Conservation (phyloP, 23 tunicate species). For the Trididemnum nubilum region DNA sequence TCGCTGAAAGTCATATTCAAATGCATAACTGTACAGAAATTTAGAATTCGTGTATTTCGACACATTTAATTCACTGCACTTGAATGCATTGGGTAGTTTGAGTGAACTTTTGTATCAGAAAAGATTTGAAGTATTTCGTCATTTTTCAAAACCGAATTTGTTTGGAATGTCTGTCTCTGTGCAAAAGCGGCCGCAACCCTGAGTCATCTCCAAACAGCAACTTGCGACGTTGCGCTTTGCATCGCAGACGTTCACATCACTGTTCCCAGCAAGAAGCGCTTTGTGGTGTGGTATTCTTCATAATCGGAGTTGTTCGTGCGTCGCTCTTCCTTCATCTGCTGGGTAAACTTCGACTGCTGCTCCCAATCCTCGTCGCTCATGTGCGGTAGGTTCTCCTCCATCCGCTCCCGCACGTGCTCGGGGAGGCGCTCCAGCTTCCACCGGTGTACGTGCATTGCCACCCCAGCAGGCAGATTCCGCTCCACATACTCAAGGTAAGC, state of each 20-base stretch:
- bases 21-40: too few species aligned
- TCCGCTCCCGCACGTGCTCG: conserved; percentile 55
- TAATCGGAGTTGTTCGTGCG: conserved; percentile 37
- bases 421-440: conserved; percentile 74
- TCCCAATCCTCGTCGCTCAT: conserved; percentile 77
- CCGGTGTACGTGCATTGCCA: conserved; percentile 93
- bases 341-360: conserved; percentile 9
- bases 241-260: conserved; percentile 19
- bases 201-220: too few species aligned
- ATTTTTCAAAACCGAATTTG: too few species aligned
- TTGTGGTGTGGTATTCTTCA: conserved; percentile 76
- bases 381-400: conserved; percentile 52
- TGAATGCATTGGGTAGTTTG: too few species aligned
- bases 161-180: too few species aligned
- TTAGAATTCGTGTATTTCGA: too few species aligned
- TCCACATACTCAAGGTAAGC: conserved; percentile 78
- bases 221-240: too few species aligned
- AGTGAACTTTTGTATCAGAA: too few species aligned
- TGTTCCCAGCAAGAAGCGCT: conserved; percentile 73
- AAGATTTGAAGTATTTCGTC: too few species aligned
- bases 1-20: too few species aligned
- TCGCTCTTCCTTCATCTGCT: conserved; percentile 30
- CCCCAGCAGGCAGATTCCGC: conserved; percentile 88
- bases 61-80: too few species aligned
- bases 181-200: too few species aligned